Base-by-base conservation (phyloP, 1,140 invertebrate genomes). In the Alviniconcha marisindica region DNA sequence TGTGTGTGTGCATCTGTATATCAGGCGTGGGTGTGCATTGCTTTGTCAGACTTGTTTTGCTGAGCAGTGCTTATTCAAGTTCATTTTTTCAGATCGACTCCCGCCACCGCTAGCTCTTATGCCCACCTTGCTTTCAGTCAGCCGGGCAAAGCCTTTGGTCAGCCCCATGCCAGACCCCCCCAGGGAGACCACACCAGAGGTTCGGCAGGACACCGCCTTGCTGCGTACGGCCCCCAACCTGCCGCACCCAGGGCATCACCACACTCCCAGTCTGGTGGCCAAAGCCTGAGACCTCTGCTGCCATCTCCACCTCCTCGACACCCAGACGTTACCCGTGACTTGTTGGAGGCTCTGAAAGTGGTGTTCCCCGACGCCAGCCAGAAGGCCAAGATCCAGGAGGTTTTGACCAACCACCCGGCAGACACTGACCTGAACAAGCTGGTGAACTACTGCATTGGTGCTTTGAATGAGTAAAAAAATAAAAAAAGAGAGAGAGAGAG, bases 371-470 rank as follows among this genome's bases (percentile, higher is more conserved):
- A 88, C 21, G 81, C 81, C 42, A 76, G 81, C 4, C 83, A 87
- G 60, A 81, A 84, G 40, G 54, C 60, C 14, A 83, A 83, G 38
- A 86, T 91, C 24, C 21, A 28, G 5, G 77, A 84, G 66, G 84
- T 91, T 42, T 71, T 91, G 38, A 63, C 81, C 1, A 88, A 89
- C 81, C 88, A 90, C 56, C 78, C 78, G 2, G 42, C 38, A 18
- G 90, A 91, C 79, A 88, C 83, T 18, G 87, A 91, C 66, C 33
- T 89, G 36, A 88, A 84, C 54, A 85, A 73, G 69, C 80, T 90
- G 48, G 84, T 87, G 33, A 88, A 87, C 74, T 89, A 88, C 66
- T 79, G 83, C 28, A 85, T 88, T 15, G 84, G 83, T 79, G 83
- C 86, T 14, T 48, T 82, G 24, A n/a, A n/a, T n/a, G n/a, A n/a